phyloP scores from a whole-genome alignment of 2,888 invertebrate species.

The Neelides folsomi region DNA sequence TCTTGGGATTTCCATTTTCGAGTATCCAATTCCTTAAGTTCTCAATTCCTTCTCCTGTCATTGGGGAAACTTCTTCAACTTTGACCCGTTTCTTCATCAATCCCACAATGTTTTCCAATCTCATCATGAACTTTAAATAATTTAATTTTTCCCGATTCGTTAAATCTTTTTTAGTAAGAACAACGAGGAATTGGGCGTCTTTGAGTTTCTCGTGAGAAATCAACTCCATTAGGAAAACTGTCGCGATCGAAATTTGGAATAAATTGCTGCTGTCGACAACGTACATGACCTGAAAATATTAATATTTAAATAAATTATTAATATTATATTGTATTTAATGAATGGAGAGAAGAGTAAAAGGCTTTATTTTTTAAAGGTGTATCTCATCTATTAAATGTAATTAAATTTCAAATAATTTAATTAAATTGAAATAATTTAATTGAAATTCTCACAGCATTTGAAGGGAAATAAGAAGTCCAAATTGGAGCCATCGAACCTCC shows the following conservation, averaged over 20 bases:
- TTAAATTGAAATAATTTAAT: not conserved
- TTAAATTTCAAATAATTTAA: not conserved
- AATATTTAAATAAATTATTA: too few species aligned
- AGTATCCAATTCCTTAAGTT: slow-evolving; percentile 49
- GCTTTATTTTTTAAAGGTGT: not conserved
- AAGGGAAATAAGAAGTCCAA: slow-evolving; percentile 53
- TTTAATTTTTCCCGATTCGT: slow-evolving; percentile 77
- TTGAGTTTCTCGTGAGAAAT: slow-evolving; percentile 50
- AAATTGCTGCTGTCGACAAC: slow-evolving; percentile 72
- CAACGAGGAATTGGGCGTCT: slow-evolving; percentile 48
- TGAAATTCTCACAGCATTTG: slow-evolving; percentile 15
- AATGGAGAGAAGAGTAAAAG: too few species aligned
- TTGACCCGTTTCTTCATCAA: slow-evolving; percentile 55
- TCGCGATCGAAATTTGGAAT: slow-evolving; percentile 72
- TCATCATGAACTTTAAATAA: slow-evolving; percentile 68
- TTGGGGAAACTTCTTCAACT: slow-evolving; percentile 60
- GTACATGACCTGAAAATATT: slow-evolving; percentile 59
- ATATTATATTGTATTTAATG: too few species aligned
- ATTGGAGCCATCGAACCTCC: slow-evolving; percentile 71
- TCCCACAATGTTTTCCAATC: slow-evolving; percentile 53
- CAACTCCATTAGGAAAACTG: slow-evolving; percentile 63
- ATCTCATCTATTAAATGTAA: not conserved
- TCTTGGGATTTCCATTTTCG: slow-evolving; percentile 11
- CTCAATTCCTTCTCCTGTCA: slow-evolving; percentile 55
- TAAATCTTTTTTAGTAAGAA: slow-evolving; percentile 70